Base-by-base conservation (phyloP, 1,140 invertebrate species). In the Ectropis grisescens region DNA sequence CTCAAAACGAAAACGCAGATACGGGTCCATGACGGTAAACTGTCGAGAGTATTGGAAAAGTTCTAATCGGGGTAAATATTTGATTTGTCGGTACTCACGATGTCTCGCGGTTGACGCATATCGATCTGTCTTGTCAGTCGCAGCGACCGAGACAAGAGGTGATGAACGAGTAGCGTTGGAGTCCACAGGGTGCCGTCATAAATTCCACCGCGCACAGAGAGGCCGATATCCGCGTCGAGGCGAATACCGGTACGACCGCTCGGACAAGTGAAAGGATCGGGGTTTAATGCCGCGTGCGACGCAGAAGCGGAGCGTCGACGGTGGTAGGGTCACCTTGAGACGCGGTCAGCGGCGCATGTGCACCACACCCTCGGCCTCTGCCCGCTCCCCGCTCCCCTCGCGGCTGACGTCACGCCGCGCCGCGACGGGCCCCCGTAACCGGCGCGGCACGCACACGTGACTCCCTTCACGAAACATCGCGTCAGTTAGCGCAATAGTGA, bases 101-200 rank as follows among this genome's bases (percentile, higher is more conserved):
- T 57, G 43, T 81, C 72, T 60, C 71, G 46, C 38, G 72, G 64
- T 66, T 76, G 76, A 59, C 76, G 72, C 76, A 81, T 81, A 78
- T 81, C 67, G 76, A 74, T 74, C 74, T 37, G 61, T 68, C 65
- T 68, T 71, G 69, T 76, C 67, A 69, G 71, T 65, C 70, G 52
- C 47, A 52, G 46, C 11, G 71, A 78, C 62, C 64, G 69, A 57
- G 72, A 78, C 61, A 78, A 57, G 29, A 81, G 61, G 54, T 81
- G 76, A 72, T 81, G 72, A 58, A 78, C 62, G 65, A 81, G 61
- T 32, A 78, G 59, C 62, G 72, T 72, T 59, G 76, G 59, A 13
- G 76, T 70, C 76, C 76, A 81, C 76, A 81, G 72, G 55, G 44
- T 74, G 70, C 60, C 60, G 60, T 37, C 70, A 74, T 78, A 74